Base-by-base conservation (phyloP, 1,140 invertebrate genomes). In the Acyrthosiphon pisum region DNA sequence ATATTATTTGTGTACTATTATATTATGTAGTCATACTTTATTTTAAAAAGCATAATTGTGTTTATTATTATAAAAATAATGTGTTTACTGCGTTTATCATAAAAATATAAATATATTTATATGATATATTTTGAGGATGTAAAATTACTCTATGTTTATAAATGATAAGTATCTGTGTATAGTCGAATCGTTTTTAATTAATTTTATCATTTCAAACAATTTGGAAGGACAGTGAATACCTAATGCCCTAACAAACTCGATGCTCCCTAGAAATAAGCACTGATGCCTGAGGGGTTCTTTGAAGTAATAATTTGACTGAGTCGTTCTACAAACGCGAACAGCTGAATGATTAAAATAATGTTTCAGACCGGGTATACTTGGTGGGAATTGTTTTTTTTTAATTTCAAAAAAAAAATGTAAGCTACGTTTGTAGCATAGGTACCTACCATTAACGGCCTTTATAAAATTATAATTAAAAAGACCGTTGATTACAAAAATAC, bases 181-280 rank as follows among this genome's bases (percentile, higher is more conserved):
- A 56, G 88, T 41, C 37, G 37, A 35, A 89, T 89, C 20, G 8
- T 44, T 89, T 89, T 90, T 90, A 90, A 90, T 90, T 90, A 90
- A 60, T 90, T 90, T 90, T 18, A 60, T 56, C 44, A 41, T 90
- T 90, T 56, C 50, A 56, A 90, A 90, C 50, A 23, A 90, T 56
- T 37, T 22, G n/a, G 50, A 89, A 50, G 35, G 53, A 50, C n/a
- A 35, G 30, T 53, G n/a, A 48, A 35, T 90, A 90, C n/a, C 26
- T 84, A 87, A 30, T n/a, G 20, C 48, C 48, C n/a, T 50, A 53
- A 50, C 20, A 37, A 89, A 37, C 48, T 89, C 35, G n/a, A 89
- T 37, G 87, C n/a, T 53, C n/a, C 8, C 18, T 46, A 37, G 87
- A 89, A 89, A 89, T 50, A 35, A 53, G 30, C 87, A 53, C 18